Base-by-base conservation (phyloP, 1,140 invertebrate species). In the Sycobia sp. region DNA sequence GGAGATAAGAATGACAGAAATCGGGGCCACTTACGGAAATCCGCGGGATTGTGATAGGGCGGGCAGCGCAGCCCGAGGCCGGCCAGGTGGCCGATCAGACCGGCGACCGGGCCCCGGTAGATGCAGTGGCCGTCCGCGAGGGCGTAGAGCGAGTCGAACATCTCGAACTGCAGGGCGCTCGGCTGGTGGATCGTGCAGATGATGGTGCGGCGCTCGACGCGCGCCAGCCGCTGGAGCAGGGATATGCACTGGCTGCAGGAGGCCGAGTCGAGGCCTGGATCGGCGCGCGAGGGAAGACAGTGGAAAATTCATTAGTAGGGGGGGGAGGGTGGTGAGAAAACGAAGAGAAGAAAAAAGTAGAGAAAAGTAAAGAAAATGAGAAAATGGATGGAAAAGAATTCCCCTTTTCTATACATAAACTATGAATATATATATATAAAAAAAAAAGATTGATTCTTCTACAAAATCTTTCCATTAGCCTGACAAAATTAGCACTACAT, bases 131-230 rank as follows among this genome's bases (percentile, higher is more conserved):
- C 96, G 47, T 88, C 86, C 0, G 93, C 87, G 4, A 98, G 82
- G n/a, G 94, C 90, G 76, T 97, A 97, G 1, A 98, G 82, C 71
- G 93, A 88, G 76, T 98, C 96, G 75, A 98, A 98, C 88, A 95
- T 97, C 78, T 97, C 94, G 73, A 98, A 97, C 9, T 97, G 84
- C 69, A 96, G 85, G 3, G 96, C 95, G 70, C 92, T 95, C 0
- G 96, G 96, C 75, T 98, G 96, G 81, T 99, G 96, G 69, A 99
- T 97, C 3, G 95, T 98, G 71, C 94, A 95, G 47, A 98, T 89
- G 29, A 99, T 90, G 0, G 94, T 97, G 36, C 95, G 84, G 2
- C 93, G 94, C 72, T 95, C 93, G 9, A 74, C 46, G 54, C 87
- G 79, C 0, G 95, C 94, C 46, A 98, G 77, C 58, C 88, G 86